Percentiles rank a stretch among this genome's conserved stretches.
Evolutionary conservation across 1,140 invertebrate species (phyloP).

Genomic region (Drosophila equinoxialis): DNA sequence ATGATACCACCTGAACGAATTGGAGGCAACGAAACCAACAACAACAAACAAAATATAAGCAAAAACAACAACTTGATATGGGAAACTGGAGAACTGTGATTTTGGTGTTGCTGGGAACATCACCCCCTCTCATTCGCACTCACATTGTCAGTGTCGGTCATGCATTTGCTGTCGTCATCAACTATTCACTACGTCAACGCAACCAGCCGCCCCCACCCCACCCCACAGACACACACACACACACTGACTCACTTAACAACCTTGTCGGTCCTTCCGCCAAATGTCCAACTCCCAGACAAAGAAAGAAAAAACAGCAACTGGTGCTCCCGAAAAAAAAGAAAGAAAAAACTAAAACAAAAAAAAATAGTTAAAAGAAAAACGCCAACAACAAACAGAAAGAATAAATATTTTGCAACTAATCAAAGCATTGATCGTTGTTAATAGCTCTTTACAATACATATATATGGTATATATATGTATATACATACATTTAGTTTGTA

Average conservation of each 20-base stretch:
- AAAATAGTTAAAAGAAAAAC: slow-evolving; percentile 47
- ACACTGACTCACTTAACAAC: neutral
- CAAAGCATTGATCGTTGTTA: slow-evolving; percentile 69
- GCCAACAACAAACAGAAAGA: slow-evolving; percentile 35
- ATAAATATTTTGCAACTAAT: slow-evolving; percentile 49
- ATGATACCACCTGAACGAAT: slow-evolving; percentile 74
- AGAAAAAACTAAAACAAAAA: slow-evolving; percentile 54
- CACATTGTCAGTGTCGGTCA: slow-evolving; percentile 11
- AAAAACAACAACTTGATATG: slow-evolving; percentile 26
- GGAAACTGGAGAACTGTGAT: slow-evolving; percentile 18
- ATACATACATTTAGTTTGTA: slow-evolving; percentile 4
- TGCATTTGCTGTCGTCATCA: slow-evolving; percentile 47
- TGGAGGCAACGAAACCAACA: neutral
- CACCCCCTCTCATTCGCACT: slow-evolving; percentile 13
- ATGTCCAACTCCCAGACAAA: slow-evolving; percentile 22
- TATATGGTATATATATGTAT: slow-evolving; percentile 1
- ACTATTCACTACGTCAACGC: slow-evolving; percentile 20
- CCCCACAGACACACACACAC: neutral
- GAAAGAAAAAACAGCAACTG: slow-evolving; percentile 48
- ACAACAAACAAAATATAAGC: slow-evolving; percentile 20
- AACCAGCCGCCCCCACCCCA: neutral
- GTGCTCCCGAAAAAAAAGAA: slow-evolving; percentile 65
- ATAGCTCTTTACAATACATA: slow-evolving; percentile 60
- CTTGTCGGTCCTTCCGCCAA: too few relatives aligned
- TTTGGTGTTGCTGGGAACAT: slow-evolving; percentile 11